These are phyloP conservation scores for Silurus asotus DNA, from an alignment of 2,113 vertebrate genomes.

Conservation along the genomic window DNA sequence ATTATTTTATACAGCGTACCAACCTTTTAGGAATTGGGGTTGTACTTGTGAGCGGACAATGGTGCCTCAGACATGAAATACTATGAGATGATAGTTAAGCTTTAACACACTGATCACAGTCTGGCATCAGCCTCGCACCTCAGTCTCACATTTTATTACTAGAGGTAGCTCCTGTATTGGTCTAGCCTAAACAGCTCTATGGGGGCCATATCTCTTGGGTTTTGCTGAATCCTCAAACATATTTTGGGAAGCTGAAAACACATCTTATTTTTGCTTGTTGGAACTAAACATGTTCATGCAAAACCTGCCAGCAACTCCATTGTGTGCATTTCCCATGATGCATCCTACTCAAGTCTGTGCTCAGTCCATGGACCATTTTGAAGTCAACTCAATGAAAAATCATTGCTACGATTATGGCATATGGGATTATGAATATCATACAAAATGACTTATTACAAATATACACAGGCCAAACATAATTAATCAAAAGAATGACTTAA, in stretches of 20 bases:
- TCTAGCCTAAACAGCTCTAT: background rate
- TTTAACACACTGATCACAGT: conserved; percentile 56
- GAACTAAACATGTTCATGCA: background rate
- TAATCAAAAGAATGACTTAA: too few relatives aligned
- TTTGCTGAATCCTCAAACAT: background rate
- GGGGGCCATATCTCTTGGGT: background rate
- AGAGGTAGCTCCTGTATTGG: background rate
- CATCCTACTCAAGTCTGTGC: background rate
- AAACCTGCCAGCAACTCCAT: conserved; percentile 6
- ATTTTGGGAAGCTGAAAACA: background rate
- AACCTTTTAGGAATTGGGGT: background rate
- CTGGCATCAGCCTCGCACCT: conserved; percentile 8
- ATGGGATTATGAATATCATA: background rate
- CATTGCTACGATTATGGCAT: background rate
- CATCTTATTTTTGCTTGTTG: conserved; percentile 10
- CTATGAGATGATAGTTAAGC: conserved; percentile 34
- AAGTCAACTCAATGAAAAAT: background rate
- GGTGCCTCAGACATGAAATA: conserved; percentile 41
- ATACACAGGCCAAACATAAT: background rate
- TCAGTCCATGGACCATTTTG: background rate
- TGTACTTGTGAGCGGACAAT: conserved; percentile 42
- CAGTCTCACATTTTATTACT: background rate
- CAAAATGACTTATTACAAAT: background rate
- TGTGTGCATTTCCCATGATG: conserved; percentile 30
- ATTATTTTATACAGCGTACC: too few relatives aligned